These are phyloP conservation scores for Scaptomyza caliginosa DNA, from an alignment of 2,888 invertebrate species.

Conservation along the genomic window DNA sequence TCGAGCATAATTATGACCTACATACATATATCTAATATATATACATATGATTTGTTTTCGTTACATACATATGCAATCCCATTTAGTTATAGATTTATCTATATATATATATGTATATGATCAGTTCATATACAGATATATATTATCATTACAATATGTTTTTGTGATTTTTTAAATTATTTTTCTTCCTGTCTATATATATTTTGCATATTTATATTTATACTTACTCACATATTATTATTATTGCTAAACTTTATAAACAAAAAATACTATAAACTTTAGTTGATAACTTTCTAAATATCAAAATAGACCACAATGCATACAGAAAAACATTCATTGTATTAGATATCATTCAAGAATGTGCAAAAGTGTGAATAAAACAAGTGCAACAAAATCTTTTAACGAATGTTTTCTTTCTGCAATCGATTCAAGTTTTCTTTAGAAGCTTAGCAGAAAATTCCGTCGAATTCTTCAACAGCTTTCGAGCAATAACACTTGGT, in stretches of 20 bases:
- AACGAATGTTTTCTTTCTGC: not conserved
- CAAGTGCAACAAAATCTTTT: conserved; percentile 8
- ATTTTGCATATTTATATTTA: conserved; percentile 24
- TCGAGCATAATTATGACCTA: conserved; percentile 20
- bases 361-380: conserved; percentile 40
- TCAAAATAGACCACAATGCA: conserved; percentile 55
- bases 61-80: conserved; percentile 13
- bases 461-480: too few species aligned
- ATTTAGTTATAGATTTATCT: conserved; percentile 9
- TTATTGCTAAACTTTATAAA: conserved; percentile 38
- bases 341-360: conserved; percentile 63
- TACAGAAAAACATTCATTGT: conserved; percentile 32
- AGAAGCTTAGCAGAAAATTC: too few species aligned
- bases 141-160: conserved; percentile 3
- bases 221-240: conserved; percentile 34
- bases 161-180: conserved; percentile 18
- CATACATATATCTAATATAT: conserved; percentile 9
- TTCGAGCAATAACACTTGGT: not conserved
- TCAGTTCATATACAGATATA: conserved; percentile 6
- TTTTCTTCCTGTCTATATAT: not conserved
- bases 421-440: too few species aligned
- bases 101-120: conserved; percentile 15
- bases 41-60: conserved; percentile 7
- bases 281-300: conserved; percentile 42
- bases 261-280: conserved; percentile 24